A percentile compares a stretch with the other conserved stretches of the same genome.
phyloP scores from a whole-genome alignment of 53 echinoderm and acorn worm genomes.

The Echinometra lucunter region DNA sequence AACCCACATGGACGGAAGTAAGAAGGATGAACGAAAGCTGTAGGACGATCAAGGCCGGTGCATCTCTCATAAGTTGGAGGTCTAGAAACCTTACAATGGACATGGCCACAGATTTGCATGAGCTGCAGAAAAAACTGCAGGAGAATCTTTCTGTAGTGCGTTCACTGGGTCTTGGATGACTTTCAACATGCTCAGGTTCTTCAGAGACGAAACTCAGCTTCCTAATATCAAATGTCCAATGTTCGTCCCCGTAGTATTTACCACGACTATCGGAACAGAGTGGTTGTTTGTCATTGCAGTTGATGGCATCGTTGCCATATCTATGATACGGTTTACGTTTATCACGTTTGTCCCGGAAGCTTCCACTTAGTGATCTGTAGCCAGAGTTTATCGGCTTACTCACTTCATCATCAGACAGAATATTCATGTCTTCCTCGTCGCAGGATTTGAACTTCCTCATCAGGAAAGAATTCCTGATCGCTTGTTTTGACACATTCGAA shows the following conservation, averaged over 20 bases:
- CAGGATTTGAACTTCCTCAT: slow-evolving; percentile 53
- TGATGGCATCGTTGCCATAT: slow-evolving; percentile 17
- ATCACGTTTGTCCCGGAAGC: neutral
- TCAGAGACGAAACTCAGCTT: slow-evolving; percentile 28
- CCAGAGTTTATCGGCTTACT: neutral
- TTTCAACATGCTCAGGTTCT: neutral
- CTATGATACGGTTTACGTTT: slow-evolving; percentile 14
- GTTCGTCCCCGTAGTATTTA: slow-evolving; percentile 38
- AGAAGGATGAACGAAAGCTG: slow-evolving; percentile 61
- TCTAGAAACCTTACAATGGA: slow-evolving; percentile 40
- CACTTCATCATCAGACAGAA: slow-evolving; percentile 24
- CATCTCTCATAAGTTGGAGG: slow-evolving; percentile 24
- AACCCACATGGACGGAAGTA: slow-evolving; percentile 60
- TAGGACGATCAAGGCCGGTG: slow-evolving; percentile 43
- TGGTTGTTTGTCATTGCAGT: slow-evolving; percentile 16
- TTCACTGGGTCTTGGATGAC: neutral
- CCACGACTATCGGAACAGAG: slow-evolving; percentile 13
- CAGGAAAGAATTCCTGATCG: neutral
- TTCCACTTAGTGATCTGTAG: neutral
- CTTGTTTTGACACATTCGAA: neutral
- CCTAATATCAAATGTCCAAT: slow-evolving; percentile 11
- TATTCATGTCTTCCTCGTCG: slow-evolving; percentile 36
- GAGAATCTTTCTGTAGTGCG: neutral
- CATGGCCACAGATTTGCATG: slow-evolving; percentile 16
- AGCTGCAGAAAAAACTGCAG: neutral